Percentiles rank a stretch among this genome's conserved stretches.
Conservation (phyloP, 2,888 invertebrate species). For the Idaea dimidiata region DNA sequence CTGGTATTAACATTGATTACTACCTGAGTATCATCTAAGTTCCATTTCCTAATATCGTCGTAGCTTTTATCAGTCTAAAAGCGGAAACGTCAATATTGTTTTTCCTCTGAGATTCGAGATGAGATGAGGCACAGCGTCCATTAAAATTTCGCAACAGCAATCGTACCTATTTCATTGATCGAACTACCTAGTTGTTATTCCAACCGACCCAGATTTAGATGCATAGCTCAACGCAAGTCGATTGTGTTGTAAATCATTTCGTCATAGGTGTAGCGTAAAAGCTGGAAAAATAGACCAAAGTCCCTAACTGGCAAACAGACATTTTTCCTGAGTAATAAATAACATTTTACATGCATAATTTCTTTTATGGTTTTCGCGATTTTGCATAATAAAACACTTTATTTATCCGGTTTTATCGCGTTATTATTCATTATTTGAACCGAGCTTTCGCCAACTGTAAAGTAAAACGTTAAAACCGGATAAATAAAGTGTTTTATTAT, state of each 20-base stretch:
- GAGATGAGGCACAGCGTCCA: slow-evolving; percentile 19
- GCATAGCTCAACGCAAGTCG: slow-evolving; percentile 38
- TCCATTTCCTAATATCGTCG: slow-evolving; percentile 1
- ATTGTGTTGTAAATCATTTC: slow-evolving; percentile 17
- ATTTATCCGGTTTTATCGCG: too few relatives aligned
- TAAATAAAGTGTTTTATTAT: too few relatives aligned
- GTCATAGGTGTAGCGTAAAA: slow-evolving; percentile 14
- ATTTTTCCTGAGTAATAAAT: too few relatives aligned
- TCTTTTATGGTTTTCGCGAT: too few relatives aligned
- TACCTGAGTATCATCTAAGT: too few relatives aligned
- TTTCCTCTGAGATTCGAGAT: not conserved
- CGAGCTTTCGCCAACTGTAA: too few relatives aligned
- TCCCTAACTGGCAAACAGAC: too few relatives aligned
- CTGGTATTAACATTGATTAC: too few relatives aligned
- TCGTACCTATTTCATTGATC: slow-evolving; percentile 35
- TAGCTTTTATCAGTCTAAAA: not conserved
- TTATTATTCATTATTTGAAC: too few relatives aligned
- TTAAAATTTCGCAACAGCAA: slow-evolving; percentile 43
- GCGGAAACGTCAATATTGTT: not conserved
- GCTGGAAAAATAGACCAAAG: not conserved
- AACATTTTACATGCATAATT: too few relatives aligned
- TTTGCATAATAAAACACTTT: too few relatives aligned
- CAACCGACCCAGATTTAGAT: slow-evolving; percentile 39
- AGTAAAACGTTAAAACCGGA: too few relatives aligned
- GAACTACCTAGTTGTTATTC: slow-evolving; percentile 25